Evolutionary conservation across 2,888 invertebrate species (phyloP), one percentile per base, ranked within the genome.

Genomic region (Chloroclystis v-ata): DNA sequence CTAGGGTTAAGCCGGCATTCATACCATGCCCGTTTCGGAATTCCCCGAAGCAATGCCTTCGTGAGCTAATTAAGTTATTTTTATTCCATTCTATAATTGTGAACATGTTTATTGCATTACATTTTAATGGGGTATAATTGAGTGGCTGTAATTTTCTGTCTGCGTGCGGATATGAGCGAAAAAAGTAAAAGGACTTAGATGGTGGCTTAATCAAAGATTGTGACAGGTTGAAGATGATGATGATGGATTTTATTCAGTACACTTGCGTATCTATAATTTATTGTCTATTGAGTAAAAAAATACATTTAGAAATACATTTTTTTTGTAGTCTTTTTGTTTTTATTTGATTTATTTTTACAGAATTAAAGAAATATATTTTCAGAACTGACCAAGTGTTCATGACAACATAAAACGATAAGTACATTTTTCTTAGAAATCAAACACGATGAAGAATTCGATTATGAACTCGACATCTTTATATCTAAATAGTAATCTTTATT

Each of bases 71-170:
- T 58, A 49, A 61, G 54, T 60, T 64, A 68, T 62, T 65, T 67
- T 64, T 61, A 61, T 68, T 55, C 62, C 58, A 60, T 67, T 58
- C 60, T 61, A 58, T 68, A 73, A 75, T 71, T 73, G 65, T 65
- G 54, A 60, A 67, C 67, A 66, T 58, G 67, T 69, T 75, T 69
- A 69, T 71, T 67, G 68, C 69, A 73, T 70, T 69, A 72, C 63
- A 59, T 64, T 74, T 72, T 72, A 77, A 78, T 71, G 44, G 51
- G 42, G 39, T 61, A 68, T 71, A 77, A 78, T 80, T 76, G 71
- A 68, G 65, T 65, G 63, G 59, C 49, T 49, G 66, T 59, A 67
- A 72, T 74, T 75, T 61, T 65, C 65, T 71, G 59, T 25, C 48
- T 65, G 68, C 63, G 60, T 52, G 54, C 30, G 28, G 38, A 30